Conservation (phyloP, 2,113 vertebrate species). For the Petaurus breviceps region DNA sequence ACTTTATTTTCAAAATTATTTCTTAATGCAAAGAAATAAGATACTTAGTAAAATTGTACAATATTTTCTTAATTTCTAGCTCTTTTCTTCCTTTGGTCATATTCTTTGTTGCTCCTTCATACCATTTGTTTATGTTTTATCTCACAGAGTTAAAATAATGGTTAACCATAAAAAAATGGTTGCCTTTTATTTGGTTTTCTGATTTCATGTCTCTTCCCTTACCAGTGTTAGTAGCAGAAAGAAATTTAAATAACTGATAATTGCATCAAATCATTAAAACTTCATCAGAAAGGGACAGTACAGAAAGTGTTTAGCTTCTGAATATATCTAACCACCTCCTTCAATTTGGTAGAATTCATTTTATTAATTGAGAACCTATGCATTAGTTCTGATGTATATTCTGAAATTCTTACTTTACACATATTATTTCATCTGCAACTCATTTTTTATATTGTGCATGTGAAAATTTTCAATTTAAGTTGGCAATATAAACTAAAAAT, state of each 20-base stretch:
- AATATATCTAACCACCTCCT: background rate
- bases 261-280: conserved; percentile 6
- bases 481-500: conserved; percentile 16
- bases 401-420: conserved; percentile 3
- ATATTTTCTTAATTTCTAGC: conserved; percentile 2
- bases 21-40: background rate
- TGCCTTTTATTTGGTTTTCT: background rate
- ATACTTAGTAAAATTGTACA: background rate
- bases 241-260: background rate
- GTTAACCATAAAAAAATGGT: too few relatives aligned
- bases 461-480: conserved; percentile 33
- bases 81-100: background rate
- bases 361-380: background rate
- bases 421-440: background rate
- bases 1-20: conserved; percentile 21
- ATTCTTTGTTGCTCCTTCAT: conserved; percentile 5
- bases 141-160: conserved; percentile 16
- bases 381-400: conserved; percentile 10
- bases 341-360: conserved; percentile 6
- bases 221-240: background rate
- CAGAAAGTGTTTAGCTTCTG: background rate
- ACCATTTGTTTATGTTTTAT: conserved; percentile 20
- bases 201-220: conserved; percentile 17
- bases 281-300: background rate
- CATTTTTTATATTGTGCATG: conserved; percentile 11